Evolutionary conservation across 2,797 vertebrate species (phyloP).

Genomic region (Bucorvus abyssinicus): DNA sequence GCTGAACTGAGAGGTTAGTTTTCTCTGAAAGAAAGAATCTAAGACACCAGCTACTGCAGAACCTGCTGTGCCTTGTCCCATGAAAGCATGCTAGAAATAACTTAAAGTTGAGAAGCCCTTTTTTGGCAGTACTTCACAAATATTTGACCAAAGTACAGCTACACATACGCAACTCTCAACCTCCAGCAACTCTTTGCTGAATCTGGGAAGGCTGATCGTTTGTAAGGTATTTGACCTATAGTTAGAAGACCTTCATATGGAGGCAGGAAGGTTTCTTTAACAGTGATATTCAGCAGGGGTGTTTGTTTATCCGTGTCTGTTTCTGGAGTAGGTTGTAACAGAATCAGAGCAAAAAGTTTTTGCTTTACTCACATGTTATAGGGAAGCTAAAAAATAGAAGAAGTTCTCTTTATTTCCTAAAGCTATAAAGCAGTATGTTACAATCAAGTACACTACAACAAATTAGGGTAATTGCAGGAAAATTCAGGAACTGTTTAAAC

Average conservation of each 20-base stretch:
- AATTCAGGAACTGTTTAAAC: not conserved
- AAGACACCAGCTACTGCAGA: not conserved
- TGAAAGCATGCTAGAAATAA: not conserved
- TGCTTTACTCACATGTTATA: not conserved
- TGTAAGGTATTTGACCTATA: not conserved
- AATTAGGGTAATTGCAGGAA: not conserved
- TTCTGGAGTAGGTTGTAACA: not conserved
- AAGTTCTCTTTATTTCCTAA: not conserved
- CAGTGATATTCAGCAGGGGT: not conserved
- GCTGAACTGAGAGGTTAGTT: not conserved
- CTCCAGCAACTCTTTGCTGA: not conserved
- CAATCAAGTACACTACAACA: not conserved
- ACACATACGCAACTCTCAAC: not conserved
- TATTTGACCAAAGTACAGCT: not conserved
- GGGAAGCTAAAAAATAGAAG: not conserved
- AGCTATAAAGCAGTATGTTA: not conserved
- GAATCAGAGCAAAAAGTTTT: not conserved
- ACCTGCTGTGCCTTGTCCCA: not conserved
- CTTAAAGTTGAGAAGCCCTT: not conserved
- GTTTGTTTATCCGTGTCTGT: not conserved
- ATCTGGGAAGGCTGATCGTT: not conserved
- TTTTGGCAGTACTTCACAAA: not conserved
- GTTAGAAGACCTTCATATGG: not conserved
- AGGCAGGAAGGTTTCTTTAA: not conserved
- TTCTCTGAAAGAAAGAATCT: not conserved